Conservation (phyloP, 2,797 vertebrate species). For the Myotis myotis region DNA sequence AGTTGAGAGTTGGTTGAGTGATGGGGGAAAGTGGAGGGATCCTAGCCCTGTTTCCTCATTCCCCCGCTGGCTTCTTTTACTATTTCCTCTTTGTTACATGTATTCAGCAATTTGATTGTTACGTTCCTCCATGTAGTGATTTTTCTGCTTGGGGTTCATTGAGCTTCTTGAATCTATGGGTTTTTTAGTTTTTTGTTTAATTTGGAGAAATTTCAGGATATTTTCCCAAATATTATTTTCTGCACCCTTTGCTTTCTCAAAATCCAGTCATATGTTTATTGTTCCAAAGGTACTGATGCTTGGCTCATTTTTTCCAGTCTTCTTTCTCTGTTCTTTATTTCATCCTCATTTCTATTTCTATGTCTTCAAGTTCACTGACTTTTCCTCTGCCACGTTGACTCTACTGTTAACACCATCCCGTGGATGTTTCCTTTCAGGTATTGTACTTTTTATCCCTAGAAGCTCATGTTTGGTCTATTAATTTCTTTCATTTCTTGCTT, state of each 20-base stretch:
- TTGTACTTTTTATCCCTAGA: not conserved
- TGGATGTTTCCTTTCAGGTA: not conserved
- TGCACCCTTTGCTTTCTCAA: not conserved
- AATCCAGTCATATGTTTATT: not conserved
- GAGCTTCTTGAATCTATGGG: not conserved
- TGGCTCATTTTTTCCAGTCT: not conserved
- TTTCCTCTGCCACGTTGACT: not conserved
- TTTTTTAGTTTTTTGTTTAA: not conserved
- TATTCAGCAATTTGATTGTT: not conserved
- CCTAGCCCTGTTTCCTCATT: not conserved
- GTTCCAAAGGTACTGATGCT: not conserved
- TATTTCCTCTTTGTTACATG: not conserved
- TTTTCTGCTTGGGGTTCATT: not conserved
- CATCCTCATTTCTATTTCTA: not conserved
- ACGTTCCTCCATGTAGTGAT: not conserved
- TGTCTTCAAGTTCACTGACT: not conserved
- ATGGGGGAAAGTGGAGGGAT: fast-evolving
- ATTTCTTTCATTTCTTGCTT: not conserved
- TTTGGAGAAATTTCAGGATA: not conserved
- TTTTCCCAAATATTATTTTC: not conserved
- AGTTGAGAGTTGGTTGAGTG: not conserved
- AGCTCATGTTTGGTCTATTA: not conserved
- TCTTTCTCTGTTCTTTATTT: not conserved
- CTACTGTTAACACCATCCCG: not conserved
- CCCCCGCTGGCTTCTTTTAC: not conserved